Evolutionary conservation across 2,888 invertebrate species (phyloP).

Genomic region (Mesochorus sp.): DNA sequence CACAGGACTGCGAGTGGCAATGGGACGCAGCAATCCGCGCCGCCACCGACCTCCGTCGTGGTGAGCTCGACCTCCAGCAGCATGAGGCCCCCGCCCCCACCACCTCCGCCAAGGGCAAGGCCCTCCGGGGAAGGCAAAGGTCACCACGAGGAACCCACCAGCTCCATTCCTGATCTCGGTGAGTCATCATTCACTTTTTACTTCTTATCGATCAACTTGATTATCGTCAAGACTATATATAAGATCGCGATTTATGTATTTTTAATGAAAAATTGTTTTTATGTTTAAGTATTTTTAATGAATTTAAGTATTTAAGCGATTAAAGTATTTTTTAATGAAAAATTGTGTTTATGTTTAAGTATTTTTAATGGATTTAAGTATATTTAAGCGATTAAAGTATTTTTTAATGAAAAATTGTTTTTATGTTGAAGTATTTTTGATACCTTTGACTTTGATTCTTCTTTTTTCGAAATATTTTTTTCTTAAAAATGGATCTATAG

Average conservation of each 20-base stretch:
- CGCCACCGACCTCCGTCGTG: constrained; percentile 72
- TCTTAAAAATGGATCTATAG: no score
- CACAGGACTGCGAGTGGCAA: constrained; percentile 34
- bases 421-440: no score
- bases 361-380: no score
- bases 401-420: no score
- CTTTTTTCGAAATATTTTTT: no score
- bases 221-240: not conserved
- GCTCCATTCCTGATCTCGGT: constrained; percentile 95
- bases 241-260: not conserved
- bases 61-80: constrained; percentile 84
- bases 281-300: no score
- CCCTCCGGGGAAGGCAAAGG: constrained; percentile 83
- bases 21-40: constrained; percentile 43
- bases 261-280: no score
- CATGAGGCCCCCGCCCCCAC: constrained; percentile 84
- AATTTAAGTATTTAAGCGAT: no score
- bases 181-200: constrained; percentile 80
- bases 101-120: constrained; percentile 83
- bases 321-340: no score
- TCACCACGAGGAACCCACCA: constrained; percentile 90
- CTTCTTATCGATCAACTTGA: not conserved
- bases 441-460: no score
- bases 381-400: no score
- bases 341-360: no score